Evolutionary conservation across 1,140 invertebrate species (phyloP).

Genomic region (Drosophila ficusphila): DNA sequence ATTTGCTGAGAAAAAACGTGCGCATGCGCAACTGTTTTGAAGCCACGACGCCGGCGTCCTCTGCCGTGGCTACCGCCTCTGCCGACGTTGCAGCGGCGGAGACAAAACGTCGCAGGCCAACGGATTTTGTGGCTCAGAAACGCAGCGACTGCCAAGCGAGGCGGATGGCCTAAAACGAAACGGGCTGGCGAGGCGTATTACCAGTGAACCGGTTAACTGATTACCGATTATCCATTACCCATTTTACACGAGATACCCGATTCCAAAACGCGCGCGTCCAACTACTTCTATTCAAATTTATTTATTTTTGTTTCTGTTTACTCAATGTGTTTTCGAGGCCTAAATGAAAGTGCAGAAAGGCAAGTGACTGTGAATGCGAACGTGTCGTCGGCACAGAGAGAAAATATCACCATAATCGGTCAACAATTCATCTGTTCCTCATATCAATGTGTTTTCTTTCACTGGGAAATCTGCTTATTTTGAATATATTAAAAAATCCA

Average conservation of each 20-base stretch:
- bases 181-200: constrained; percentile 26
- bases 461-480: background rate
- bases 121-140: constrained; percentile 76
- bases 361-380: constrained; percentile 37
- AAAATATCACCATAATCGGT: background rate
- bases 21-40: constrained; percentile 33
- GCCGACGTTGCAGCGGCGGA: constrained; percentile 22
- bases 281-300: constrained; percentile 27
- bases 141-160: constrained; percentile 80
- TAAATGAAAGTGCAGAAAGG: constrained; percentile 68
- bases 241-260: constrained; percentile 10
- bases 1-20: constrained; percentile 14
- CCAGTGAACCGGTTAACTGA: constrained; percentile 18
- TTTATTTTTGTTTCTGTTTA: constrained; percentile 33
- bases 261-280: background rate
- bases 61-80: constrained; percentile 9
- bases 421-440: background rate
- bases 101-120: constrained; percentile 75
- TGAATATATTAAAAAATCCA: no score
- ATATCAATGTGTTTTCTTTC: background rate
- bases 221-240: constrained; percentile 10
- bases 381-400: constrained; percentile 30
- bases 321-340: constrained; percentile 21
- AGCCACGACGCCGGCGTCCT: constrained; percentile 8
- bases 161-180: constrained; percentile 59